These are phyloP conservation scores for Chamaea fasciata DNA, from an alignment of 2,113 vertebrate genomes.

Conservation along the genomic window DNA sequence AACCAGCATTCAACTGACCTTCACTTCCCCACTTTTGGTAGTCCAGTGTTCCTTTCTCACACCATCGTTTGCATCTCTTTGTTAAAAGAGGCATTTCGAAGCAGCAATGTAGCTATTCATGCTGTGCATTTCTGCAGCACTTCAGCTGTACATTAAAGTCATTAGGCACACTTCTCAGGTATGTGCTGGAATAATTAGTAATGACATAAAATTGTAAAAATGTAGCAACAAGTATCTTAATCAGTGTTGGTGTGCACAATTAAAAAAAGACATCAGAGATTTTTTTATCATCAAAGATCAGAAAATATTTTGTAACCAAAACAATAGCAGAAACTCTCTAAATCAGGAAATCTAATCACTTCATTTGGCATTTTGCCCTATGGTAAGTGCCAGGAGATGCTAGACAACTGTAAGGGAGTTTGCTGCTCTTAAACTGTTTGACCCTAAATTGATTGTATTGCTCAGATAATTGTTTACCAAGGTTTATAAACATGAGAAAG, in stretches of 20 bases:
- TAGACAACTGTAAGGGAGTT: not conserved
- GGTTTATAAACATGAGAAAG: not conserved
- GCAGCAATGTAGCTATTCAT: not conserved
- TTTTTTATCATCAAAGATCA: not conserved
- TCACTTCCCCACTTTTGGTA: not conserved
- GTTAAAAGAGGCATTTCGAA: not conserved
- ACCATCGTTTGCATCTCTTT: not conserved
- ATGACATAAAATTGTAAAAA: not conserved
- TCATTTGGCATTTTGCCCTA: not conserved
- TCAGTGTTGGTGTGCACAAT: not conserved
- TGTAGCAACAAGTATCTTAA: not conserved
- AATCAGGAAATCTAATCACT: not conserved
- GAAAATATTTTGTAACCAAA: not conserved
- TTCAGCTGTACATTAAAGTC: not conserved
- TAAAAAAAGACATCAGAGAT: not conserved
- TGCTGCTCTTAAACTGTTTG: not conserved
- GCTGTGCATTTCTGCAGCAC: not conserved
- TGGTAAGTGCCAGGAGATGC: not conserved
- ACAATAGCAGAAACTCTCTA: not conserved
- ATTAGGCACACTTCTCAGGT: not conserved
- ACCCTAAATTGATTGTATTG: not conserved
- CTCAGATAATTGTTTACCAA: not conserved
- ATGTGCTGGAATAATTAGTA: not conserved
- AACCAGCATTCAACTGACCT: not conserved
- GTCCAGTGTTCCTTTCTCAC: not conserved